Base-by-base conservation (phyloP, 64 coral and sea anemone species). In the Porites australiensis region DNA sequence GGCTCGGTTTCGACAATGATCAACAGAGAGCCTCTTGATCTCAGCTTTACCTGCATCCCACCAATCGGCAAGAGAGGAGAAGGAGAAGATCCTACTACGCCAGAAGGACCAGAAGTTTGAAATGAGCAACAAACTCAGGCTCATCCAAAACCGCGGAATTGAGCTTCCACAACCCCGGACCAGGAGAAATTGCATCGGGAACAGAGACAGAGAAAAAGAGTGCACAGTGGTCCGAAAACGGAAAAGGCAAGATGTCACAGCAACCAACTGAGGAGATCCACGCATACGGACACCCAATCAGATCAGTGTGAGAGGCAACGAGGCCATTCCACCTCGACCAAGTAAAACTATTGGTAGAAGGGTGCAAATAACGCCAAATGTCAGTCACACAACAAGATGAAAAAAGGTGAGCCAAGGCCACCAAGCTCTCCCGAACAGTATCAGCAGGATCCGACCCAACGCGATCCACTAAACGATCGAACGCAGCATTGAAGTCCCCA, bases 141-240 rank as follows among this genome's bases (percentile, higher is more conserved):
- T 90, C 93, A 2, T 58, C 8, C 1, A 95, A 60, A 4, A 90
- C 44, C 2, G 92, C 82, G 1, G n/a, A 22, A 8, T 94, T 94
- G 0, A 94, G 77, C 19, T 94, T 94, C 92, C 87, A 89, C 2
- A 51, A 64, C 4, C 87, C 92, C 0, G 54, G 53, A 48, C 92
- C 92, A 8, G 63, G 45, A 12, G 87, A 27, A 9, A 76, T 19
- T 6, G 18, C 20, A 22, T 61, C 69, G 1, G 92, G 92, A 6
- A 94, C 47, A 27, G 62, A 54, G 27, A 94, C 54, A 8, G 74
- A 55, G 8, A 20, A 20, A 2, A 50, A 64, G 2, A 94, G 7
- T 13, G 18, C 77, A 59, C 85, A 88, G 7, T 94, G 86, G 52
- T 94, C 92, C 0, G 86, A 94, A 5, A 88, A 82, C 1, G 92